A percentile compares a stretch with the other conserved stretches of the same genome.
phyloP scores from a whole-genome alignment of 2,113 vertebrate genomes.

The Oreocharis arfaki region DNA sequence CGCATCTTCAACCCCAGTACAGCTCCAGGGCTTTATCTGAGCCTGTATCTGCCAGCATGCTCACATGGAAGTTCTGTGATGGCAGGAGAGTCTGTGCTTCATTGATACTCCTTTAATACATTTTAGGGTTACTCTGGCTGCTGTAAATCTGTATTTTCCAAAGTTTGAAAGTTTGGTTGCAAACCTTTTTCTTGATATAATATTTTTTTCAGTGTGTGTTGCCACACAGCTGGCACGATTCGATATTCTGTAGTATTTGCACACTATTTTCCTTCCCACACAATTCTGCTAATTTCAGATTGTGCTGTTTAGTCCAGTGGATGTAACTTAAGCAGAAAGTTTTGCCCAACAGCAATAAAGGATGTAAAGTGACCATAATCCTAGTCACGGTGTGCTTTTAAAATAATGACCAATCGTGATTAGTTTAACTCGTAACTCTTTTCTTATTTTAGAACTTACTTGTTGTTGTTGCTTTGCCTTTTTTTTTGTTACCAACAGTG shows the following conservation, averaged over 20 bases:
- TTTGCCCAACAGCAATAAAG: neutral
- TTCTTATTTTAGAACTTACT: neutral
- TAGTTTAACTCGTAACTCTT: neutral
- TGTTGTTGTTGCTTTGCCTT: neutral
- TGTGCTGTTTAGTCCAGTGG: neutral
- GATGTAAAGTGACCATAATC: neutral
- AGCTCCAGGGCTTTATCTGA: neutral
- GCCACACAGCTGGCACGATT: neutral
- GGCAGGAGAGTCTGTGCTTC: neutral
- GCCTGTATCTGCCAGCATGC: neutral
- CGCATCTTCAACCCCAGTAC: neutral
- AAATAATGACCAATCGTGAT: neutral
- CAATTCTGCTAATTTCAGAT: neutral
- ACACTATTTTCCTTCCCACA: neutral
- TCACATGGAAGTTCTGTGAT: neutral
- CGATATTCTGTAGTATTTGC: neutral
- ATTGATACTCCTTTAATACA: neutral
- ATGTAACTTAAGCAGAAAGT: neutral
- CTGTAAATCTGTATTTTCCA: neutral
- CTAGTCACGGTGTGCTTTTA: neutral
- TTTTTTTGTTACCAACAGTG: neutral
- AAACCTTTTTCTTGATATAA: fast-evolving
- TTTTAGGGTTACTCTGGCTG: neutral
- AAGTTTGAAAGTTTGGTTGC: neutral
- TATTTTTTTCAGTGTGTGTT: neutral